Conservation (phyloP, 2,888 invertebrate genomes). For the Diogma glabrata region DNA sequence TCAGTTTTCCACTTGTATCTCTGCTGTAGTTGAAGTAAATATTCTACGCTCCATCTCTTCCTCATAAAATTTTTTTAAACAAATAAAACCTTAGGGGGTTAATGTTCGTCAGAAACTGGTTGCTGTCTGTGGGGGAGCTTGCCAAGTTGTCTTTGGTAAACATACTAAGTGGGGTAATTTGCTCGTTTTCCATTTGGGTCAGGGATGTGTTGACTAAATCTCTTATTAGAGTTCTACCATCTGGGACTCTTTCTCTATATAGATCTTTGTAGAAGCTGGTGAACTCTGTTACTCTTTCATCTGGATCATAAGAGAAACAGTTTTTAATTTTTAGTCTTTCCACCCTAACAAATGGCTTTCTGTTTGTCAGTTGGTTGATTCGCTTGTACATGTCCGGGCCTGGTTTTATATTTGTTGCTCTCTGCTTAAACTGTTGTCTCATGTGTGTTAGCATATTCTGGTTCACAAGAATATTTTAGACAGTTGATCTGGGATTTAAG, state of each 20-base stretch:
- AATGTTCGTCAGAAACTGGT: too few species aligned
- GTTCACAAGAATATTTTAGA: neutral
- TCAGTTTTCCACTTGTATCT: too few species aligned
- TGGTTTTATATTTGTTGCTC: neutral
- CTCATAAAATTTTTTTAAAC: too few species aligned
- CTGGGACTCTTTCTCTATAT: neutral
- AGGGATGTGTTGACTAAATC: neutral
- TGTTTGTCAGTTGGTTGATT: neutral
- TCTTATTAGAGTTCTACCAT: neutral
- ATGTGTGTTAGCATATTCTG: neutral
- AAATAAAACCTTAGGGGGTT: too few species aligned
- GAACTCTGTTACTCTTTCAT: neutral
- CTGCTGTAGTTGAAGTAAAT: too few species aligned
- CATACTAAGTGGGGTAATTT: neutral
- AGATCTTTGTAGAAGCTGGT: neutral
- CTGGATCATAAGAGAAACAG: neutral
- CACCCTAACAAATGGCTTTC: neutral
- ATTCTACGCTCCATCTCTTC: too few species aligned
- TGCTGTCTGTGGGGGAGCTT: neutral
- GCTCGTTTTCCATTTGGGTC: neutral
- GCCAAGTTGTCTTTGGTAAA: neutral
- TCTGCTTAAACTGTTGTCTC: neutral
- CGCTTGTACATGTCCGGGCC: neutral
- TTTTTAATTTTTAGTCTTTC: neutral
- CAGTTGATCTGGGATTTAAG: neutral